phyloP scores from a whole-genome alignment of 2,113 vertebrate species.

The Caracal caracal region DNA sequence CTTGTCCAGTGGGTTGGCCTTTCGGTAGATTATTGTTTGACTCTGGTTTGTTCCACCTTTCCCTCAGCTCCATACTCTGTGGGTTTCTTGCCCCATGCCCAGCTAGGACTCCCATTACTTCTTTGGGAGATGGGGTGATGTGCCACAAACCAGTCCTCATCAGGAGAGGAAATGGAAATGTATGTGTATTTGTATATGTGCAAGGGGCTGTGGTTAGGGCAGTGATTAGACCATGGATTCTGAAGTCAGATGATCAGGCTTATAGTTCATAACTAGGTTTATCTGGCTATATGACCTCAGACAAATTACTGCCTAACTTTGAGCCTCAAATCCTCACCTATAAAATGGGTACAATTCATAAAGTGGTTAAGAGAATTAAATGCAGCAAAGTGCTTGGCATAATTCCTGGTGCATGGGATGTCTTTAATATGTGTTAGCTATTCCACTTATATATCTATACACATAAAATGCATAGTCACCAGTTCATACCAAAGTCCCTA shows the following conservation, averaged over 20 bases:
- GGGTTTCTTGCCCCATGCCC: background rate
- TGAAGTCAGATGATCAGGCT: background rate
- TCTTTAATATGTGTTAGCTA: background rate
- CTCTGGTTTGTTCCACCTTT: background rate
- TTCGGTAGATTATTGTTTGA: background rate
- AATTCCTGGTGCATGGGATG: background rate
- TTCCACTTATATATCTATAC: background rate
- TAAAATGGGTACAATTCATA: background rate
- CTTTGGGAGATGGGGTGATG: background rate
- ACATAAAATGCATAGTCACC: background rate
- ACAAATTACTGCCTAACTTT: background rate
- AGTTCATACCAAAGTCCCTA: background rate
- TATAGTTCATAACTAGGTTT: background rate
- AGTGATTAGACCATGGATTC: background rate
- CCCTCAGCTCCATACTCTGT: background rate
- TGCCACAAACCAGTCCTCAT: background rate
- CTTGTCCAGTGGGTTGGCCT: background rate
- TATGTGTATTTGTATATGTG: background rate
- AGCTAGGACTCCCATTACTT: background rate
- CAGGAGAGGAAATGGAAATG: background rate
- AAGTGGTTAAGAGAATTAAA: background rate
- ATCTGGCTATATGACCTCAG: background rate
- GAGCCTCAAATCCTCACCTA: background rate
- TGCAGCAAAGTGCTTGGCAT: background rate
- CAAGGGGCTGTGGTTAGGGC: background rate